Conservation (phyloP, 2,888 invertebrate genomes). For the Chrysopilus asiliformis region DNA sequence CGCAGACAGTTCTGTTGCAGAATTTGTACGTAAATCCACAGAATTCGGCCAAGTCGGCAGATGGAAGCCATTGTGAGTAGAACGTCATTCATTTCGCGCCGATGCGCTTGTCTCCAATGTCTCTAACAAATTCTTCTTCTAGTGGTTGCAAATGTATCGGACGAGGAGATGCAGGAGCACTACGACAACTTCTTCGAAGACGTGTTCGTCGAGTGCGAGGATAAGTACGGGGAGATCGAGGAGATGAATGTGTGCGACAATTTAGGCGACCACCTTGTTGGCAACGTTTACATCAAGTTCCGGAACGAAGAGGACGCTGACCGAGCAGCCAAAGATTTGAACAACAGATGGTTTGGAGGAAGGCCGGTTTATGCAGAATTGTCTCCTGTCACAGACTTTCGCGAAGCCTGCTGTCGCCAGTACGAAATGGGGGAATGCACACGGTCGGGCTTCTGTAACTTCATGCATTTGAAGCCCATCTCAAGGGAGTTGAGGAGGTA, state of each 20-base stretch:
- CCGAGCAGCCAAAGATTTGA: constrained; percentile 90
- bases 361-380: constrained; percentile 96
- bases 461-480: constrained; percentile 99
- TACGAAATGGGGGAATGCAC: constrained; percentile 99
- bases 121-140: constrained; percentile 20
- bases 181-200: constrained; percentile 99
- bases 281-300: constrained; percentile 99
- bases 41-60: constrained; percentile 94
- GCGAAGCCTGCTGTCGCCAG: constrained; percentile 98
- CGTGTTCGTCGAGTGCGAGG: constrained; percentile 97
- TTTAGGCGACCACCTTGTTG: constrained; percentile 94
- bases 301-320: constrained; percentile 97
- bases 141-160: constrained; percentile 88
- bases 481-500: constrained; percentile 84
- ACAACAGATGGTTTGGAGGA: constrained; percentile 98
- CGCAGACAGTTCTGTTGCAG: constrained; percentile 92
- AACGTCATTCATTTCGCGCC: neutral
- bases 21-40: constrained; percentile 98
- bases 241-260: constrained; percentile 99
- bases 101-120: neutral
- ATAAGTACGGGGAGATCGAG: constrained; percentile 98
- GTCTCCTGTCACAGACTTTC: constrained; percentile 97
- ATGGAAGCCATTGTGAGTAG: constrained; percentile 80
- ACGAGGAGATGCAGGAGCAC: constrained; percentile 98
- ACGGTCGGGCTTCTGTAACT: constrained; percentile 98